Evolutionary conservation across 1,140 invertebrate genomes (phyloP).

Genomic region (Diachasmimorpha longicaudata): DNA sequence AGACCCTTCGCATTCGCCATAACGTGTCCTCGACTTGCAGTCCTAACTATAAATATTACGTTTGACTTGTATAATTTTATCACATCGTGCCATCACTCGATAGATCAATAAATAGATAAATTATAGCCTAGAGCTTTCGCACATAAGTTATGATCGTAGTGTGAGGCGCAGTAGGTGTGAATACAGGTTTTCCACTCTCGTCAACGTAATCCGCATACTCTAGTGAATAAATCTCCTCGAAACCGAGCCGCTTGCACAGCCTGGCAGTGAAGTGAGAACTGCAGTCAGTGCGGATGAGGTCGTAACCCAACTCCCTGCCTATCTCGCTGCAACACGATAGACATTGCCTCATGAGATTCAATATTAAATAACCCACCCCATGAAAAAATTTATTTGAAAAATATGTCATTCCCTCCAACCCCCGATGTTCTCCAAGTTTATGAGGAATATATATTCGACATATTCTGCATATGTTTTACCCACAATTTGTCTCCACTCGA

Average conservation of each 20-base stretch:
- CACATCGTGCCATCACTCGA: background rate
- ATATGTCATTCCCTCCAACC: too few relatives aligned
- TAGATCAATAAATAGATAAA: background rate
- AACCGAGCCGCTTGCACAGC: slow-evolving; percentile 71
- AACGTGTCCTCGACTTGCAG: background rate
- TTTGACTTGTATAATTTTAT: background rate
- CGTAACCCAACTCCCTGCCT: slow-evolving; percentile 61
- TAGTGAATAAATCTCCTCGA: slow-evolving; percentile 69
- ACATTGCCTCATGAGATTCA: background rate
- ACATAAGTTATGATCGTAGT: slow-evolving; percentile 60
- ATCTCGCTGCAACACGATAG: slow-evolving; percentile 65
- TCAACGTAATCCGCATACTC: slow-evolving; percentile 70
- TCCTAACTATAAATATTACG: background rate
- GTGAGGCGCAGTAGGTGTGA: slow-evolving; percentile 68
- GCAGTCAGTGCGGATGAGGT: slow-evolving; percentile 67
- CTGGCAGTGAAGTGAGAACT: slow-evolving; percentile 75
- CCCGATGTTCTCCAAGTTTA: too few relatives aligned
- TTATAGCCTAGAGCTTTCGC: slow-evolving; percentile 48
- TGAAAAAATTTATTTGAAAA: too few relatives aligned
- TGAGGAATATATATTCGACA: too few relatives aligned
- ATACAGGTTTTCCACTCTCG: slow-evolving; percentile 64
- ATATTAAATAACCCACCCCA: slow-evolving; percentile 4
- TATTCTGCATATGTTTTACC: too few relatives aligned
- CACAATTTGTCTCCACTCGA: too few relatives aligned
- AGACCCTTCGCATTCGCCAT: background rate